Conservation (phyloP, 1,140 invertebrate genomes). For the Saccostrea glomerata region DNA sequence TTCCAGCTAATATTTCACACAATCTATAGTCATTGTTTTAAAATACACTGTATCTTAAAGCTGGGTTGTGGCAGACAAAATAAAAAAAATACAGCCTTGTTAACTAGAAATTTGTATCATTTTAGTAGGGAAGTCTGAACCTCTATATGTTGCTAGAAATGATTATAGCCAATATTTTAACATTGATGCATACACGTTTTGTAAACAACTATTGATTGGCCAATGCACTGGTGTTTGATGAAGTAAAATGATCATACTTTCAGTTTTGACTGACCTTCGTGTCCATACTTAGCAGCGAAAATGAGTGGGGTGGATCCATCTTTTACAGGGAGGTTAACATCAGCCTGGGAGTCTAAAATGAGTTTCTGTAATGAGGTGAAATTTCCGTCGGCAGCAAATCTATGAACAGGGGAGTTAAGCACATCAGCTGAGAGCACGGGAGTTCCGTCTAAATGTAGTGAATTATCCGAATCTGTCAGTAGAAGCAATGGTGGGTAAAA, state of each 20-base stretch:
- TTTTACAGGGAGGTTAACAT: conserved; percentile 72
- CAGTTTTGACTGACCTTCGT: conserved; percentile 71
- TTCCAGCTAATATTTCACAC: background rate
- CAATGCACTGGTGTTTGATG: no score
- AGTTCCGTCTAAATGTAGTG: conserved; percentile 59
- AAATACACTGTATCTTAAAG: no score
- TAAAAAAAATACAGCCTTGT: no score
- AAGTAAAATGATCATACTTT: no score
- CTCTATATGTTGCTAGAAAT: no score
- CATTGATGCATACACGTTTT: no score
- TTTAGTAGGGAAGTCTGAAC: no score
- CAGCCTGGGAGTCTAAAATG: conserved; percentile 65
- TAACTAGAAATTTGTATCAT: no score
- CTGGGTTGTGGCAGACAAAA: no score
- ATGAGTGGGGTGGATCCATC: conserved; percentile 73
- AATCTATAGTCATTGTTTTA: background rate
- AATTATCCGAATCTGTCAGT: conserved; percentile 64
- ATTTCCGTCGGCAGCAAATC: conserved; percentile 68
- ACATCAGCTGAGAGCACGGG: conserved; percentile 51
- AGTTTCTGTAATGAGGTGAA: conserved; percentile 64
- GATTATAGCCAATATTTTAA: no score
- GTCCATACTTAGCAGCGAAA: conserved; percentile 72
- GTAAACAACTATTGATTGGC: no score
- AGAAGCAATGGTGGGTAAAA: background rate
- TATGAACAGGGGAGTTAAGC: conserved; percentile 63